Evolutionary conservation across 1,140 invertebrate species (phyloP).

Genomic region (Thalassaphorura encarpata): DNA sequence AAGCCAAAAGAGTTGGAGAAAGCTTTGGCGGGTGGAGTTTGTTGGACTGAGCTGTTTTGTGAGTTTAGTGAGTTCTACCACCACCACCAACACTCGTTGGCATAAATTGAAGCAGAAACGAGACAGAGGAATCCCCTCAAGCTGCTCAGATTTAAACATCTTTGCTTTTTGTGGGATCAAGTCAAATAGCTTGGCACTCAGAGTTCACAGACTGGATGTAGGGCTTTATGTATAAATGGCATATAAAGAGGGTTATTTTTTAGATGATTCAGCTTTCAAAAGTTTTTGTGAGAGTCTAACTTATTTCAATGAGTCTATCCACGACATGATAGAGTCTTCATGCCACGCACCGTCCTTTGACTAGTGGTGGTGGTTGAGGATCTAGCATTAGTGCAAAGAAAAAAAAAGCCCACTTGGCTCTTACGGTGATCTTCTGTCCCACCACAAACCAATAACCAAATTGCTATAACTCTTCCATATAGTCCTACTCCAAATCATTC

Average conservation of each 20-base stretch:
- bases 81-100: background rate
- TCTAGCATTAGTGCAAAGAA: no score
- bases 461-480: no score
- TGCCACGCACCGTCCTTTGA: no score
- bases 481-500: no score
- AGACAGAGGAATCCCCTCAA: slow-evolving; percentile 29
- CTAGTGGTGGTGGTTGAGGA: no score
- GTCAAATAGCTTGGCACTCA: slow-evolving; percentile 13
- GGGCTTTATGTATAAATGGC: slow-evolving; percentile 27
- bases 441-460: no score
- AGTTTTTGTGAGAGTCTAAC: slow-evolving; percentile 25
- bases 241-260: slow-evolving; percentile 32
- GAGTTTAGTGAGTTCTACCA: background rate
- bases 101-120: slow-evolving; percentile 31
- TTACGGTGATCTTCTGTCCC: no score
- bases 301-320: slow-evolving; percentile 26
- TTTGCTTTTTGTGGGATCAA: slow-evolving; percentile 30
- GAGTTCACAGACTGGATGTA: slow-evolving; percentile 10
- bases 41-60: no score
- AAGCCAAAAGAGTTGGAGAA: no score
- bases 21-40: no score
- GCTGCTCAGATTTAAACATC: slow-evolving; percentile 30
- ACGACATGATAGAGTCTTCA: background rate
- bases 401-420: no score
- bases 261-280: slow-evolving; percentile 31